A percentile compares a stretch with the other conserved stretches of the same genome.
These are phyloP conservation scores for Xenopus tropicalis DNA, from an alignment of 2,113 vertebrate genomes.

Conservation along the genomic window UCB_Xtro_10.0 CM004449.2:93839501-93840000, in stretches of 20 bases:
- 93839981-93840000: no score
- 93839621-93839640: no score
- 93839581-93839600: no score
- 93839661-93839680: background rate
- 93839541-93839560: no score
- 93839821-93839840: constrained; percentile 4
- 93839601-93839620: no score
- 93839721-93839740: constrained; percentile 1
- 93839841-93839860: constrained; percentile 3
- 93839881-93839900: background rate
- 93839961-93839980: no score
- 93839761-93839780: background rate
- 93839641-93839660: no score
- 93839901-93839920: background rate
- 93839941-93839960: background rate
- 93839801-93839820: background rate
- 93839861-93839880: background rate
- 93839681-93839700: constrained; percentile 3
- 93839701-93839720: constrained; percentile 1
- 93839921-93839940: background rate
- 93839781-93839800: constrained; percentile 4
- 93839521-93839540: no score
- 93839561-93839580: no score
- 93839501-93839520: no score
- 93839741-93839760: background rate